phyloP scores from a whole-genome alignment of 2,113 vertebrate genomes.

The Ochotona princeps region DNA sequence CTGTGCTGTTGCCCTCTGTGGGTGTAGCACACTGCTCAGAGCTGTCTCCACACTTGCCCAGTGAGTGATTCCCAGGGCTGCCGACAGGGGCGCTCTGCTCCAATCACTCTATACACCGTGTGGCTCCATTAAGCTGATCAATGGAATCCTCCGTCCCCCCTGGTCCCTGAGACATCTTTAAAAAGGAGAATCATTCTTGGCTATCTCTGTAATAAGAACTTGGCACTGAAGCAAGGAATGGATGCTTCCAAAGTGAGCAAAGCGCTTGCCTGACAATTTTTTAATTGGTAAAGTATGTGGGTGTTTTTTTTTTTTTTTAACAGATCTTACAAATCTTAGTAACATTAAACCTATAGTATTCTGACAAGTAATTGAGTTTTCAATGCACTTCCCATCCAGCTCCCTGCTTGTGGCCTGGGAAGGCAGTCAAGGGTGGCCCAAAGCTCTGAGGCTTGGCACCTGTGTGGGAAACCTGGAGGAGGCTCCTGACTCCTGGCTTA shows the following conservation, averaged over 20 bases:
- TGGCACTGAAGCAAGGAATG: not conserved
- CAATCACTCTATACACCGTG: not conserved
- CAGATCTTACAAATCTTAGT: too few relatives aligned
- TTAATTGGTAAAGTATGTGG: not conserved
- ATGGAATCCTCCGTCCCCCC: not conserved
- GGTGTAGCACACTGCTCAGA: not conserved
- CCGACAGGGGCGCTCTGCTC: not conserved
- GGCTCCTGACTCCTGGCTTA: too few relatives aligned
- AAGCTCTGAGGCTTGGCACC: too few relatives aligned
- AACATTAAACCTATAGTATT: not conserved
- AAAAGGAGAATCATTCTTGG: not conserved
- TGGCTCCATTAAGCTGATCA: not conserved
- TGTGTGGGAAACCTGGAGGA: too few relatives aligned
- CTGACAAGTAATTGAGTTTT: not conserved
- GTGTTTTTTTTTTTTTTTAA: not conserved
- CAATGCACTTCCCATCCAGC: not conserved
- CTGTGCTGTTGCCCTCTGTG: not conserved
- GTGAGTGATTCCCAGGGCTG: not conserved
- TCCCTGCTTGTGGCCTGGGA: too few relatives aligned
- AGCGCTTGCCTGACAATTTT: slow-evolving; percentile 27
- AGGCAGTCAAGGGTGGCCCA: too few relatives aligned
- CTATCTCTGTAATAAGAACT: not conserved
- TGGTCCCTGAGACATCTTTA: not conserved
- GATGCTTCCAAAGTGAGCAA: not conserved
- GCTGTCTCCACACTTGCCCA: not conserved